Evolutionary conservation across 2,797 vertebrate species (phyloP), one percentile per base, ranked within the genome.

Genomic region (Varecia variegata): DNA sequence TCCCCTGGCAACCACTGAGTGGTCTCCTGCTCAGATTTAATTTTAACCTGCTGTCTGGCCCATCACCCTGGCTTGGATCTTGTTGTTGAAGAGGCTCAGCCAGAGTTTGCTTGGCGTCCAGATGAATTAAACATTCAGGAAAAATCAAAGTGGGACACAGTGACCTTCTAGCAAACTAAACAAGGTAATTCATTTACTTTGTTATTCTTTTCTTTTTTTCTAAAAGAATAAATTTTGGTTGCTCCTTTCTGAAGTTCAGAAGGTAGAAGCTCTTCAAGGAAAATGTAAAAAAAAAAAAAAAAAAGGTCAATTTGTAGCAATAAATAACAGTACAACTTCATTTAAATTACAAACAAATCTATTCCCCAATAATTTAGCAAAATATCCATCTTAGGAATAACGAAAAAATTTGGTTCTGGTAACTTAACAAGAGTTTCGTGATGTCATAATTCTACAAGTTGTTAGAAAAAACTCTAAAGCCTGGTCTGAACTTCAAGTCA

Each of bases 121-220:
- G 93, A 93, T n/a, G 14, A 73, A 96, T 93, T 70, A 94, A 96
- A 93, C 77, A 80, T 90, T 90, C 94, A 82, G 62, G 50, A 91
- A 85, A 92, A 88, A 65, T 92, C 87, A 88, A 90, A 93, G 52
- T 52, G 67, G 88, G 70, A 70, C 90, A 90, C 20, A 0, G 23
- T 85, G 94, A 95, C 92, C 97, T 94, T 94, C 71, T 14, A 94
- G 84, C 50, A 73, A 94, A 91, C 83, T 18, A 21, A 92, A 21
- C 40, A 43, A 92, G 56, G 47, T 91, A 94, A 95, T 86, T 97
- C 89, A 97, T 94, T 95, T 92, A 92, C 86, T 96, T 70, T 88
- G 56, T 20, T 82, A 38, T 74, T 87, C 58, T 96, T 94, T 79
- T 70, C 27, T 54, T 35, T 77, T 85, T 67, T 90, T 12, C 58